Conservation (phyloP, 2,113 vertebrate species). For the Carassius carassius region DNA sequence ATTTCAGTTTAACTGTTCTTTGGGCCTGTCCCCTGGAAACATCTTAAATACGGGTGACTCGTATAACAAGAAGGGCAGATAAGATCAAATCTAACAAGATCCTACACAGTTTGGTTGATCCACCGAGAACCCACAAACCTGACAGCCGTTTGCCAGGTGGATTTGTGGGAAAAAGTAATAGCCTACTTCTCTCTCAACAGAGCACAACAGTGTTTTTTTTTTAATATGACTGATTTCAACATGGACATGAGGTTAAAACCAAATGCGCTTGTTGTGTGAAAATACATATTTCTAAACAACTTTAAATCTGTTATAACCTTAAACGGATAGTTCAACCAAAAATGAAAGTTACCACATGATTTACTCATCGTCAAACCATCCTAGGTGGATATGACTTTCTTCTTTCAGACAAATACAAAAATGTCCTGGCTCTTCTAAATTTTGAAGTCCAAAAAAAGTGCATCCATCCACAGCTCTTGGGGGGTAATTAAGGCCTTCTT, state of each 20-base stretch:
- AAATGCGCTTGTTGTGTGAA: not conserved
- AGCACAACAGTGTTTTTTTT: not conserved
- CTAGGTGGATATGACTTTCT: too few relatives aligned
- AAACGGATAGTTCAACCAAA: too few relatives aligned
- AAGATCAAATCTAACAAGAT: slow-evolving; percentile 59
- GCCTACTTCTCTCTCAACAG: not conserved
- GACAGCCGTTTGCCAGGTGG: slow-evolving; percentile 63
- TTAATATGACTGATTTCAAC: not conserved
- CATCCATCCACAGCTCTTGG: too few relatives aligned
- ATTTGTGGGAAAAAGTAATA: not conserved
- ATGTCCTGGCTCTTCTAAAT: too few relatives aligned
- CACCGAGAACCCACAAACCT: slow-evolving; percentile 57
- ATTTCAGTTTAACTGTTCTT: slow-evolving; percentile 67
- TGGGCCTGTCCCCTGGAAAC: slow-evolving; percentile 62
- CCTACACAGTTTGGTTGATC: slow-evolving; percentile 47
- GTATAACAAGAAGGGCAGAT: slow-evolving; percentile 58
- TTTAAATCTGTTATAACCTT: not conserved
- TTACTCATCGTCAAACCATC: too few relatives aligned
- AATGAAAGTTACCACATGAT: too few relatives aligned
- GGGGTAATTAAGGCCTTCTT: too few relatives aligned
- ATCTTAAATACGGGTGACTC: slow-evolving; percentile 50
- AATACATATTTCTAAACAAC: not conserved
- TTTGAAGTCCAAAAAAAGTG: too few relatives aligned
- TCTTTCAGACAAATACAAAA: too few relatives aligned
- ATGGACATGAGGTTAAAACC: not conserved